Evolutionary conservation across 1,140 invertebrate species (phyloP), one percentile per base, ranked within the genome.

Genomic region (Wiebesia pumilae): DNA sequence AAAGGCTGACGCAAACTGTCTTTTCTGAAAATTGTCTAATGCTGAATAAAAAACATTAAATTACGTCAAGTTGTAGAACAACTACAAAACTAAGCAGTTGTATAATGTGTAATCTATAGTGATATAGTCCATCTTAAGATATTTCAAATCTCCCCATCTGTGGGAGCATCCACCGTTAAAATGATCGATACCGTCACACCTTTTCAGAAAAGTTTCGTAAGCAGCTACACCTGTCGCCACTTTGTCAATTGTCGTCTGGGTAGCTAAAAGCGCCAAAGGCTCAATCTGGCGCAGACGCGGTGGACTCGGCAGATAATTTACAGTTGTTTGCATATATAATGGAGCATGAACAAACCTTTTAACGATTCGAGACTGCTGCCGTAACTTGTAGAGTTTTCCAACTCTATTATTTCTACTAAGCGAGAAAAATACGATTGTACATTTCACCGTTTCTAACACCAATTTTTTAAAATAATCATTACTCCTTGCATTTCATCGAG

Each of bases 171-270:
- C 27, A 75, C 12, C 24, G 38, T 21, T 40, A 75, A 43, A 43
- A 43, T 14, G 38, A 43, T 38, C 38, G 24, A 75, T 43, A 75
- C 2, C 10, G 43, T 75, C 38, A 12, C 14, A 75, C 40, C 4
- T 43, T 38, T 75, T 75, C 69, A 4, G 21, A 75, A 43, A 4
- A 75, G 14, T 71, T 75, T 43, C 71, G 9, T 43, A 0, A n/a
- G 27, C 71, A 43, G 10, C 38, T 43, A 7, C 71, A 43, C 24
- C 71, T 75, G 71, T 33, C 27, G 38, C 9, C 38, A 75, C 38
- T 43, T 75, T 75, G 38, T 75, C 38, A 43, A 75, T 75, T 75
- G 38, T 75, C 71, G 71, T 43, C 38, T 43, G 38, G 27, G 71
- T 40, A 43, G 21, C 38, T 71, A 2, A 3, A 6, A 43, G 14